Evolutionary conservation across 2,113 vertebrate genomes (phyloP).

Genomic region (Strix uralensis): DNA sequence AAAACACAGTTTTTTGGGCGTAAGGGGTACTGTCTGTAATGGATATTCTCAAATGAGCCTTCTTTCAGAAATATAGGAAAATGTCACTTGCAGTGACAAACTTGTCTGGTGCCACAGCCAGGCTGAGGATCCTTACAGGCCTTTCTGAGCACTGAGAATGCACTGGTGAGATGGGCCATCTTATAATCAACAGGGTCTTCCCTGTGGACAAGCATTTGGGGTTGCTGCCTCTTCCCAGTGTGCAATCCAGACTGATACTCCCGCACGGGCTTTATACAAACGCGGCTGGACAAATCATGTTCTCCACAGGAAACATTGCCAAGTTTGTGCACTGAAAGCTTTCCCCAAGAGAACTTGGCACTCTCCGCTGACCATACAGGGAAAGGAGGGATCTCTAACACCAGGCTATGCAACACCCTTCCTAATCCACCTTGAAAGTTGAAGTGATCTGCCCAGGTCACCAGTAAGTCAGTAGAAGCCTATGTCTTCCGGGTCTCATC

Average conservation of each 20-base stretch:
- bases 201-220: background rate
- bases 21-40: background rate
- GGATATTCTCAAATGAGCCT: background rate
- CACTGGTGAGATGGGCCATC: fast-evolving
- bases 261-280: fast-evolving
- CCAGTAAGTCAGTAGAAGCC: background rate
- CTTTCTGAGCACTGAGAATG: background rate
- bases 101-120: background rate
- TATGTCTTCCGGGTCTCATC: fast-evolving
- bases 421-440: background rate
- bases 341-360: background rate
- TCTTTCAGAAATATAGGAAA: background rate
- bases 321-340: background rate
- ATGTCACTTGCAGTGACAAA: background rate
- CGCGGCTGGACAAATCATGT: fast-evolving
- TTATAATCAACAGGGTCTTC: background rate
- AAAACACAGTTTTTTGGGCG: background rate
- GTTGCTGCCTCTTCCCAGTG: background rate
- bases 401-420: background rate
- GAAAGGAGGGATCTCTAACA: background rate
- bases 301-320: background rate
- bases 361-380: background rate
- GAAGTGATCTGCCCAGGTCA: fast-evolving
- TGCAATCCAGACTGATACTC: background rate
- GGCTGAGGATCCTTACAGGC: background rate